Base-by-base conservation (phyloP, 2,113 vertebrate species). In the Anarhynchus alexandrinus region DNA sequence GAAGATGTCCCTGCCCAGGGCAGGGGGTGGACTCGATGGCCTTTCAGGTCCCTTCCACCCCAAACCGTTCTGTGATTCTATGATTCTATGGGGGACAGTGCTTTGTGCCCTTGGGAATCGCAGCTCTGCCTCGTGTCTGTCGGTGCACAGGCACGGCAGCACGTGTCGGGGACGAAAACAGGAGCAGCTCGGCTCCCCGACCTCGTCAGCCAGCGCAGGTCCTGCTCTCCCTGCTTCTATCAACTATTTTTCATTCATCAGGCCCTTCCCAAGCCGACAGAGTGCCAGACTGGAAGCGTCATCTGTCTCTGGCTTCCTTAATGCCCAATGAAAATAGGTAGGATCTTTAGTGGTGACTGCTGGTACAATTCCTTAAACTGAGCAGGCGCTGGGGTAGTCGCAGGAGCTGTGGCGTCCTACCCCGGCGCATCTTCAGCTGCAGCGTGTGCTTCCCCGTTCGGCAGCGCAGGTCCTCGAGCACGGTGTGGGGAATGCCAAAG, bases 91-190 rank as follows among this genome's bases (percentile, higher is more conserved):
- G 13, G 61, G 59, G 36, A 49, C 43, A 1, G 70, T 1, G 40
- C 45, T 29, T 9, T 3, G 30, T 13, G 74, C 51, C 57, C 73
- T 3, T 5, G 25, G 70, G 36, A 49, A 3, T 9, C 6, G 1
- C 64, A 11, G 36, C 9, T 30, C 40, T 34, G 26, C 62, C 57
- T 34, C 30, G 0, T 2, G 12, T 15, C 34, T 21, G 27, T 8
- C 45, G 2, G 18, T 5, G 30, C 55, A 3, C 19, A 13, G 83
- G 45, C 4, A 12, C 7, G 12, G 9, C 54, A 13, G 61, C 19
- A 8, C 22, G 0, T 2, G 15, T 3, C 4, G 47, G n/a, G 80
- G 30, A 12, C 22, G 12, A 7, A 43, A 47, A 11, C n/a, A 11
- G 0, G 20, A 58, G 51, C 47, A 32, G 52, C 42, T 62, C 70